A percentile compares a stretch with the other conserved stretches of the same genome.
phyloP scores from a whole-genome alignment of 2,113 vertebrate genomes.

The Vulpes lagopus region DNA sequence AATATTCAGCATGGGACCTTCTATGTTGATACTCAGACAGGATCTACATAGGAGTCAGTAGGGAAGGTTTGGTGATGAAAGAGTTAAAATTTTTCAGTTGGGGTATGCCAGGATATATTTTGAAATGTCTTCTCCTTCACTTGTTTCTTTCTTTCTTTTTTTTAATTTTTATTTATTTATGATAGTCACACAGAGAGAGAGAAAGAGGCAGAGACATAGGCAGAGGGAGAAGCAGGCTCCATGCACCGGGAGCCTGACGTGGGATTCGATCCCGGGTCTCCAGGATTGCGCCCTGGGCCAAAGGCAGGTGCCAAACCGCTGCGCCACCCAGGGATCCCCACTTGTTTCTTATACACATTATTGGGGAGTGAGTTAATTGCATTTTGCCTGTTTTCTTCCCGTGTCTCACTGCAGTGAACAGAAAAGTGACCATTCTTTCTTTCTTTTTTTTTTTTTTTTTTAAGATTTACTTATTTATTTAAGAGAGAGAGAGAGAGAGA shows the following conservation, averaged over 20 bases:
- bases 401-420: not conserved
- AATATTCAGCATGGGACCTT: not conserved
- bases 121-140: not conserved
- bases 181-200: too few relatives aligned
- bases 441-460: not conserved
- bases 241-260: too few relatives aligned
- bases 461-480: not conserved
- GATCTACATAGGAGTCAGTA: not conserved
- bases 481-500: not conserved
- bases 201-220: too few relatives aligned
- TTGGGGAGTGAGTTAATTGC: slow-evolving; percentile 15
- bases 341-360: not conserved
- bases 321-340: too few relatives aligned
- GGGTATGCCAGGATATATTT: not conserved
- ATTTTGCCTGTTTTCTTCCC: not conserved
- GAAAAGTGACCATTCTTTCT: slow-evolving; percentile 9
- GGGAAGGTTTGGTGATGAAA: not conserved
- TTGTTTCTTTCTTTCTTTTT: not conserved
- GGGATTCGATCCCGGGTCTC: too few relatives aligned
- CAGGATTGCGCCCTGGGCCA: too few relatives aligned
- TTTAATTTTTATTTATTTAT: too few relatives aligned
- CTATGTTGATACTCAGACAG: not conserved
- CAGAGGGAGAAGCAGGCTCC: too few relatives aligned
- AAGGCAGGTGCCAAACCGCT: too few relatives aligned
- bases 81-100: not conserved